Base-by-base conservation (phyloP, 2,888 invertebrate genomes). In the Sinelater perroti region DNA sequence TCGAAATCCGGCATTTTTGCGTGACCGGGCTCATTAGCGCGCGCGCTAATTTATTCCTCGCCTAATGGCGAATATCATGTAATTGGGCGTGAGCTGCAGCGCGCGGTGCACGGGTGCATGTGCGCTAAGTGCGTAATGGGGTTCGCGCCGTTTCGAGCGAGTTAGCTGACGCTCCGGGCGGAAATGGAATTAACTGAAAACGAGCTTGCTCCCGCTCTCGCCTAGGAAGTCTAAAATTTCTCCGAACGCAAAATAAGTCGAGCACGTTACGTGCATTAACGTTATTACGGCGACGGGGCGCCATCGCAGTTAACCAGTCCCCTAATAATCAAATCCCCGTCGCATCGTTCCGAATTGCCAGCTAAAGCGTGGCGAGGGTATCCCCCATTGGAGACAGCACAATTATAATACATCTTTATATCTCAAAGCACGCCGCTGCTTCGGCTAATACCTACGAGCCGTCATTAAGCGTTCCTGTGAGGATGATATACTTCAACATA, bases 261-360 rank as follows among this genome's bases (percentile, higher is more conserved):
- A 63, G 61, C 61, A 61, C 60, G 60, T 63, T 63, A 63, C 60
- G 63, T 61, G 63, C 61, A 63, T 63, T 63, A 63, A 63, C 59
- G 61, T 63, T 57, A 63, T 63, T 63, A 63, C 51, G 38, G 60
- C 44, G 60, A 62, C 62, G 62, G 60, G 60, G 62, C 62, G 62
- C 62, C 62, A 60, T 60, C 60, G 54, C 51, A 53, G 53, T 60
- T 56, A 60, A 57, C 60, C 51, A 36, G 57, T 46, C 54, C 60
- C 47, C 56, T 57, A 60, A 62, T 60, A 62, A 62, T 60, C 53
- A 57, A 62, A 62, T 62, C 60, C 57, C 51, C 36, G 45, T 50
- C 49, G 36, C 54, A 49, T 55, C 50, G 24, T 26, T 54, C 28
- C 54, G 36, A 55, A 59, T 50, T 58, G 28, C 33, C 47, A 47